Evolutionary conservation across 2,113 vertebrate species (phyloP), one percentile per base, ranked within the genome.

Genomic region (Salvelinus fontinalis): DNA sequence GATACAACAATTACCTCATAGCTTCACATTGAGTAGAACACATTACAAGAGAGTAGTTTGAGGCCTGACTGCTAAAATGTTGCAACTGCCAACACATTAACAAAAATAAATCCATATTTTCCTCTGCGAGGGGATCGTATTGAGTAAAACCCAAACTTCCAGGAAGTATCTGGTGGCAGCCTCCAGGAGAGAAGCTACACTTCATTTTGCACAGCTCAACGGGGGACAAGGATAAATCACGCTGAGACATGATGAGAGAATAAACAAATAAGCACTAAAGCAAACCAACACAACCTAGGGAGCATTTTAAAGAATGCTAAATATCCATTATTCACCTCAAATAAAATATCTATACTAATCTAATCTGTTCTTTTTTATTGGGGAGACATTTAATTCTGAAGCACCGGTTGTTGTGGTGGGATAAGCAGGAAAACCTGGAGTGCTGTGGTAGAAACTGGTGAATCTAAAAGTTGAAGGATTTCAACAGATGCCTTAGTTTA

Each of bases 381-480:
- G 4, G 16, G 54, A 57, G 18, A 20, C 16, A 1, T 20, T 57
- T 57, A 6, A 44, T 44, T 44, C 39, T 44, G 0, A 44, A 44
- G 39, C 39, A 44, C 2, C 9, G 9, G 9, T 11, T 44, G 39
- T 44, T 44, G 76, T 79, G 68, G 76, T 69, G 24, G 49, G 64
- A 75, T 80, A 69, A 64, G 79, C 85, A 76, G 90, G 91, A 87
- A 84, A 86, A 81, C 68, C 79, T 31, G 54, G 83, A 79, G 81
- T n/a, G 16, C 59, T 62, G 59, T 62, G 59, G n/a, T n/a, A 24
- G 18, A 62, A 62, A 24, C 16, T 0, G 5, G 51, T 54, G 51
- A 54, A 54, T 54, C 14, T 18, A 54, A 54, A 54, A 18, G 12
- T 54, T 18, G 0, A 18, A 54, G 16, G 5, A 18, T 16, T 54